Evolutionary conservation across 2,797 vertebrate genomes (phyloP), one percentile per base, ranked within the genome.

Genomic region (Percopsis omiscomaycus): DNA sequence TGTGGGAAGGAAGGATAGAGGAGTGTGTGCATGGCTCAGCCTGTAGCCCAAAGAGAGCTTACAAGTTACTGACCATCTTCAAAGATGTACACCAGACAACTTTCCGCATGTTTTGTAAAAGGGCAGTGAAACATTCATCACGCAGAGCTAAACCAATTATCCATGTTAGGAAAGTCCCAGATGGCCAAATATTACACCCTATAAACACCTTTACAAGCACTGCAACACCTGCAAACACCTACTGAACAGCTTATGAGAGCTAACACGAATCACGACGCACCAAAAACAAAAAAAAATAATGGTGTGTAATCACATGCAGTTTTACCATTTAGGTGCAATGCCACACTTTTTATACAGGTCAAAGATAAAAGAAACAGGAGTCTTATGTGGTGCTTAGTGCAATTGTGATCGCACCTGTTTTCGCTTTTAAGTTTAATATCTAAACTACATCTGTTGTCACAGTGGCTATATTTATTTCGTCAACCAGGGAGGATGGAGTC

Each of bases 181-280:
- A 71, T 70, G 71, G 70, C 30, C 29, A 65, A 77, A 78, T 54
- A 47, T 66, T 3, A 69, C 44, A 64, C 51, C 73, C 47, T 16
- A 53, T 56, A 52, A n/a, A 14, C 28, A 12, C 14, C 67, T 71
- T 1, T 10, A 54, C 58, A 52, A 16, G 15, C 28, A 12, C n/a
- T 0, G 15, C 13, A 72, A 82, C 68, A 65, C 73, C 69, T 78
- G 72, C 55, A 66, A 55, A 79, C 81, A 77, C 74, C 79, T 80
- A 80, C 66, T 71, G 2, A 9, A 53, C 58, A 51, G 22, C 22
- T 73, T 70, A 61, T 66, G 61, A 55, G 57, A 11, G 30, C 27
- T 53, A 52, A 67, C 45, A 46, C 57, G 53, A 69, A 68, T 75
- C 42, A 71, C 68, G 42, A 30, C 2, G n/a, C 32, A 14, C 32